Conservation (phyloP, 2,797 vertebrate species). For the Sphaeramia orbicularis region DNA sequence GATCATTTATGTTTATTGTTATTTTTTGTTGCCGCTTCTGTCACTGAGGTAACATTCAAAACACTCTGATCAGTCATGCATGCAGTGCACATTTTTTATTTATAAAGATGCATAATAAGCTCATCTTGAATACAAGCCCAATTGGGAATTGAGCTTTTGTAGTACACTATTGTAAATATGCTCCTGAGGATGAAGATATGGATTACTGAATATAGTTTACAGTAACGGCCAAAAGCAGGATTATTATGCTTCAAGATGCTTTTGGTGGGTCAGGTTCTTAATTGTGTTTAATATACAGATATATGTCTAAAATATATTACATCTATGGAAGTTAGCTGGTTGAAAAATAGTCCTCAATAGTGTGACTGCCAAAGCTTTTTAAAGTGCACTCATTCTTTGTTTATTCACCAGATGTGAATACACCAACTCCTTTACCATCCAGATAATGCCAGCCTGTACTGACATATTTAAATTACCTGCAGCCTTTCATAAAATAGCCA, state of each 20-base stretch:
- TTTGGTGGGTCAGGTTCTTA: constrained; percentile 32
- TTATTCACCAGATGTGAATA: constrained; percentile 58
- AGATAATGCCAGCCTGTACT: constrained; percentile 25
- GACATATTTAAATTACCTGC: constrained; percentile 30
- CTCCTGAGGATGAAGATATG: constrained; percentile 55
- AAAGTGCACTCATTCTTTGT: constrained; percentile 51
- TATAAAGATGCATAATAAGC: constrained; percentile 55
- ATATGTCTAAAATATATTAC: constrained; percentile 46
- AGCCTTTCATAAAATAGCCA: constrained; percentile 26
- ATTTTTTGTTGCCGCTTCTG: constrained; percentile 42
- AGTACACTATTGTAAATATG: constrained; percentile 52
- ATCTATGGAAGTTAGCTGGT: constrained; percentile 36
- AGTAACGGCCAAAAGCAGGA: constrained; percentile 25
- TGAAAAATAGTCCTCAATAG: constrained; percentile 52
- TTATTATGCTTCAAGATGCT: constrained; percentile 33
- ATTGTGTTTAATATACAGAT: constrained; percentile 54
- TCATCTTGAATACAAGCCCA: constrained; percentile 45
- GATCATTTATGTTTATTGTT: constrained; percentile 45
- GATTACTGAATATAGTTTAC: constrained; percentile 52
- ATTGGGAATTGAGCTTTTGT: constrained; percentile 51
- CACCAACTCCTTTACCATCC: constrained; percentile 33
- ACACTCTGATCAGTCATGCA: constrained; percentile 41
- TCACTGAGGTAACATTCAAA: constrained; percentile 50
- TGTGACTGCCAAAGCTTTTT: constrained; percentile 54
- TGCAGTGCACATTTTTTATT: constrained; percentile 49